Conservation (phyloP, 2,113 vertebrate genomes). For the Phyllostomus discolor region DNA sequence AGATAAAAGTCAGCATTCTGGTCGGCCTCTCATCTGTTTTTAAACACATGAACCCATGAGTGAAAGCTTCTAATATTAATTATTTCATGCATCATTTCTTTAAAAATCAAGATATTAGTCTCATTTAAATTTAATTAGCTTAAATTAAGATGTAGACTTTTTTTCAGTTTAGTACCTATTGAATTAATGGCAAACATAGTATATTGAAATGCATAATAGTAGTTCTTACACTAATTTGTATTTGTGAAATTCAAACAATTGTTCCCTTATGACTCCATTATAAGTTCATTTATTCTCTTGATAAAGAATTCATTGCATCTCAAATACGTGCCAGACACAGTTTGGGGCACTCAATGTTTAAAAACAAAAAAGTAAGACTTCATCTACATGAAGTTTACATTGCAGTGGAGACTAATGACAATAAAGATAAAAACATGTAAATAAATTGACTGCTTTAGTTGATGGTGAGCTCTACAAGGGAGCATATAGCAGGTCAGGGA, state of each 20-base stretch:
- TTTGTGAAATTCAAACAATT: not conserved
- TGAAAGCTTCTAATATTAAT: not conserved
- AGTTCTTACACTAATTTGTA: not conserved
- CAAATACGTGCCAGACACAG: not conserved
- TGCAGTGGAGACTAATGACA: not conserved
- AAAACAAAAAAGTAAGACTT: not conserved
- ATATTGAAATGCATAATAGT: not conserved
- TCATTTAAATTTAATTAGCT: not conserved
- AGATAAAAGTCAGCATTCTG: not conserved
- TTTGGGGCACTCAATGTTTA: not conserved
- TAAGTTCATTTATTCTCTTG: not conserved
- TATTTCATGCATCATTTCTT: not conserved
- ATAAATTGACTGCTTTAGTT: not conserved
- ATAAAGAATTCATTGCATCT: not conserved
- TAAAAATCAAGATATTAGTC: not conserved
- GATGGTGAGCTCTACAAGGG: not conserved
- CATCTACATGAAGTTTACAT: not conserved
- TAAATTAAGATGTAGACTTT: not conserved
- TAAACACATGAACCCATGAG: not conserved
- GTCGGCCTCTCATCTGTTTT: not conserved
- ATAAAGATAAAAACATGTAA: not conserved
- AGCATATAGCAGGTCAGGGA: not conserved
- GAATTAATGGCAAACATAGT: not conserved
- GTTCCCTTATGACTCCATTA: not conserved
- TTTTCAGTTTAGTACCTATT: not conserved